Evolutionary conservation across 1,140 invertebrate species (phyloP), one percentile per base, ranked within the genome.

Genomic region (Megalonaias nervosa): DNA sequence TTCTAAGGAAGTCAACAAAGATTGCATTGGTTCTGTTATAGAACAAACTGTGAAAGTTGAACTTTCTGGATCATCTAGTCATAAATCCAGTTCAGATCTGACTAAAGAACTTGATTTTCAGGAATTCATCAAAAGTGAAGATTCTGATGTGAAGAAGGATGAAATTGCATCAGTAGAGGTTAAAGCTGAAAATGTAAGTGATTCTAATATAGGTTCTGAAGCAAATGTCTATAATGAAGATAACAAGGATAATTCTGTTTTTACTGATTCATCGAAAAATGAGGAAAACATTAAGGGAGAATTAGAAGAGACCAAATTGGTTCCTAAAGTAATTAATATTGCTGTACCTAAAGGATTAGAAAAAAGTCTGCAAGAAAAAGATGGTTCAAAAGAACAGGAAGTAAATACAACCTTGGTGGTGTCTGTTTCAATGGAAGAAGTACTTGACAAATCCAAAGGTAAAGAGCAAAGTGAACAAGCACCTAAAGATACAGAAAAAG

Each of bases 401-500:
- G 38, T 48, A 48, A 48, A 48, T 11, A 48, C 6, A 0, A 48
- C 11, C 38, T 48, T 48, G 38, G 38, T 48, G 11, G 38, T 48
- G 38, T 48, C 38, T 6, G 38, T 48, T 48, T 48, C 38, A 48
- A 48, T 9, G 11, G 11, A 48, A 48, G 38, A 38, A 38, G 38
- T 12, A n/a, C 19, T 12, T 62, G 60, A 14, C 23, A 23, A 14
- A n/a, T 12, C 14, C 14, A 62, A 62, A 11, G 9, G 19, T 26
- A 66, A 74, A 31, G 14, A 59, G 17, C n/a, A 57, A 67, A 67
- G 59, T 67, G 72, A 65, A n/a, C 14, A 66, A 67, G 9, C 15
- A 48, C n/a, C 13, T 26, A 57, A 62, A 6, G 17, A 71, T 59
- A 21, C 19, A 59, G 26, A 71, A 21, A 61, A 21, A 71, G 69